Evolutionary conservation across 1,140 invertebrate genomes (phyloP), one percentile per base, ranked within the genome.

Genomic region (Macrosteles quadrilineatus): DNA sequence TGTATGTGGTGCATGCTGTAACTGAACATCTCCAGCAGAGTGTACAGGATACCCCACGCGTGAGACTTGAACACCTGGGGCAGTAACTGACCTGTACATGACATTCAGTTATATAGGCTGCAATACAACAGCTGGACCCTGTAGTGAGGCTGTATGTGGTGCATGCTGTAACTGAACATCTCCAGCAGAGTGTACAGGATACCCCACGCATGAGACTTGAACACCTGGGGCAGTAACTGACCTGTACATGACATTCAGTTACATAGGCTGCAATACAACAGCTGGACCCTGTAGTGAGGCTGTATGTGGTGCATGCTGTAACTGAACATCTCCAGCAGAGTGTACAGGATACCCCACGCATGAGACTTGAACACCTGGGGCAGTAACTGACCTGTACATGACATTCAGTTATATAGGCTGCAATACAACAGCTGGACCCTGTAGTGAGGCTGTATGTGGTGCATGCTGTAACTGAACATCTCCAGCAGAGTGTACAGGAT

Each of bases 1-100:
- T 97, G 95, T 74, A 97, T 96, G 80, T 98, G 96, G 80, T 98
- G 95, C 81, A 98, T 90, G 57, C 96, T 84, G 78, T 97, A 98
- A 66, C 92, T 95, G 78, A 98, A 98, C 95, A 98, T 98, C 81
- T 98, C 96, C 72, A 98, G 81, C 25, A 98, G 81, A 0, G 95
- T 97, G 77, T 98, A 96, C 3, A 98, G 83, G 62, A 96, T 97
- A 30, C 93, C 94, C 94, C 95, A 97, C 0, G 94, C 93, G 74
- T 97, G 93, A 29, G 90, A 91, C 78, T 96, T 96, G 73, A 96
- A 96, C 21, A 96, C 95, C 43, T 89, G 91, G 0, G 94, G 94
- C 65, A 98, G 80, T 3, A 97, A 81, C 81, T 97, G 94, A 79
- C 87, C 91, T 94, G 78, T 50, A 83, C 81, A 73, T 19, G 40